Evolutionary conservation across 2,797 vertebrate genomes (phyloP).

Genomic region (Enteromius mattozi): DNA sequence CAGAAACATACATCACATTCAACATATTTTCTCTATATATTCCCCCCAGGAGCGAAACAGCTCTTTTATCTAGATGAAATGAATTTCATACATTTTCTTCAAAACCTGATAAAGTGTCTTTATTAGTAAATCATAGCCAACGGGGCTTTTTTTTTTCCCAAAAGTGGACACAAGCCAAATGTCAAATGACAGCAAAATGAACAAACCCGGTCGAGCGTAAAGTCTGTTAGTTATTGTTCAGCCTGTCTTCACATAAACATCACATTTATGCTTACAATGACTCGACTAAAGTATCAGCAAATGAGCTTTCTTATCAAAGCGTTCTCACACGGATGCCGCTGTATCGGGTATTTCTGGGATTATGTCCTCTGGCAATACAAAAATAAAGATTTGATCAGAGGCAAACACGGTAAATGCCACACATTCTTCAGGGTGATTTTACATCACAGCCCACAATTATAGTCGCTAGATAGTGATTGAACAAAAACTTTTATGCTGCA

Average conservation of each 20-base stretch:
- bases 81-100: background rate
- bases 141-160: background rate
- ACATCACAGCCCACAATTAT: conserved; percentile 3
- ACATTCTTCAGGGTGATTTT: conserved; percentile 1
- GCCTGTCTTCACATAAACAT: background rate
- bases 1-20: background rate
- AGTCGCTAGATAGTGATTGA: background rate
- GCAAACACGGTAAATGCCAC: conserved; percentile 13
- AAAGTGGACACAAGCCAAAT: background rate
- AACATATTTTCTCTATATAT: background rate
- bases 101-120: background rate
- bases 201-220: background rate
- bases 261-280: background rate
- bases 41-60: background rate
- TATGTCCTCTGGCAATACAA: conserved; percentile 3
- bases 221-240: background rate
- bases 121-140: conserved; percentile 9
- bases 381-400: conserved; percentile 3
- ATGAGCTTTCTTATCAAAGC: conserved; percentile 13
- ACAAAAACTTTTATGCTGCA: background rate
- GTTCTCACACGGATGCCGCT: background rate
- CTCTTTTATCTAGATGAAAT: background rate
- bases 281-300: background rate
- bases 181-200: conserved; percentile 5
- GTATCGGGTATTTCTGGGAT: conserved; percentile 11